Conservation (phyloP, 1,140 invertebrate genomes). For the Samia ricini region DNA sequence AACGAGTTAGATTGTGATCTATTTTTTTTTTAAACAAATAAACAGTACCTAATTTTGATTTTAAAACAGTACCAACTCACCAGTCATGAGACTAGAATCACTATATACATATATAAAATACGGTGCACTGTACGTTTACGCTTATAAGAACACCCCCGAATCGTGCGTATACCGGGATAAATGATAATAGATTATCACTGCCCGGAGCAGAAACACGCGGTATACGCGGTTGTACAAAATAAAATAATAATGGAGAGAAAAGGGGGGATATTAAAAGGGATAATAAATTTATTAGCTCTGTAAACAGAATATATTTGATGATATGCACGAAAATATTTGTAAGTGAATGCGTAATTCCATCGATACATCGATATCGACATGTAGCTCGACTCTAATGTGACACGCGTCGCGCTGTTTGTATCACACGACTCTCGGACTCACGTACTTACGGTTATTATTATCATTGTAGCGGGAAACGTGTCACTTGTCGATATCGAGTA, state of each 20-base stretch:
- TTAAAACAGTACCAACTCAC: not conserved
- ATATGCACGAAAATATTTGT: not conserved
- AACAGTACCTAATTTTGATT: not conserved
- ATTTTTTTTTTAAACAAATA: not conserved
- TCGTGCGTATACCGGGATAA: too few relatives aligned
- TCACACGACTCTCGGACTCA: too few relatives aligned
- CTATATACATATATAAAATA: too few relatives aligned
- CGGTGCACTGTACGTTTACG: not conserved
- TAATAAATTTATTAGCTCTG: not conserved
- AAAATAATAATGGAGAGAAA: too few relatives aligned
- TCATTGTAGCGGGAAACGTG: not conserved
- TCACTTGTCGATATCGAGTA: not conserved
- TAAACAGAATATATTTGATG: not conserved
- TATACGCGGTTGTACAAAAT: too few relatives aligned
- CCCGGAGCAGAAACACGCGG: too few relatives aligned
- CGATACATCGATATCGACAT: not conserved
- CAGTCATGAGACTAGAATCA: not conserved
- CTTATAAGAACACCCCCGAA: too few relatives aligned
- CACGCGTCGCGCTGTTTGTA: too few relatives aligned
- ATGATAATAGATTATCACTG: too few relatives aligned
- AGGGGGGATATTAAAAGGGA: too few relatives aligned
- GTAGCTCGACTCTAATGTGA: not conserved
- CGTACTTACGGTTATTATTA: not conserved
- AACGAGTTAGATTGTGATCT: not conserved
- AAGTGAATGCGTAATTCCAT: not conserved